phyloP scores from a whole-genome alignment of 1,140 invertebrate genomes.

The Triops cancriformis region DNA sequence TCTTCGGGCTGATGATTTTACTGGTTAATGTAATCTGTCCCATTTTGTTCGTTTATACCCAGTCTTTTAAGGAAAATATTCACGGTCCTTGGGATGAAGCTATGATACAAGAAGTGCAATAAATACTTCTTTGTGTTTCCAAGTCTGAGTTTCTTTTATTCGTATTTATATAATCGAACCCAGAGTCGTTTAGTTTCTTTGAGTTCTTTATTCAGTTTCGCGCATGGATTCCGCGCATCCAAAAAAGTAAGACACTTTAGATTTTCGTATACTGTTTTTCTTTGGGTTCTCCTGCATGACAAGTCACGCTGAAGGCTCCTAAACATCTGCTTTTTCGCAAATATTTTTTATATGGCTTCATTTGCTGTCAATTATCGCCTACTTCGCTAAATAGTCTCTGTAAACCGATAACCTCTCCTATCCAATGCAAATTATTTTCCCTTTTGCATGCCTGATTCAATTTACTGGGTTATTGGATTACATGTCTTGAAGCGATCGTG shows the following conservation, averaged over 20 bases:
- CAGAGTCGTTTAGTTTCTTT: not conserved
- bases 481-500: no score
- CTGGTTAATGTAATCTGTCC: slow-evolving; percentile 57
- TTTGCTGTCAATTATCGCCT: no score
- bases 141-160: not conserved
- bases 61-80: slow-evolving; percentile 84
- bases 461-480: no score
- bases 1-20: slow-evolving; percentile 42
- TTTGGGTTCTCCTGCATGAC: no score
- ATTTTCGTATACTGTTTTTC: no score
- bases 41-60: slow-evolving; percentile 64
- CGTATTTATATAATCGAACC: no score
- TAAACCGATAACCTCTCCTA: no score
- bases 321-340: no score
- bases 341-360: not conserved
- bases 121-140: not conserved
- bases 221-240: not conserved
- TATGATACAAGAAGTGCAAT: slow-evolving; percentile 41
- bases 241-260: not conserved
- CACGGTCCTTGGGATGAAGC: slow-evolving; percentile 95
- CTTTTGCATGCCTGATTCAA: no score
- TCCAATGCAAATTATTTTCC: no score
- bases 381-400: no score
- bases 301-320: no score
- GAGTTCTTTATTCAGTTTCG: not conserved